Conservation (phyloP, 2,113 vertebrate species). For the Hemichromis elongatus region DNA sequence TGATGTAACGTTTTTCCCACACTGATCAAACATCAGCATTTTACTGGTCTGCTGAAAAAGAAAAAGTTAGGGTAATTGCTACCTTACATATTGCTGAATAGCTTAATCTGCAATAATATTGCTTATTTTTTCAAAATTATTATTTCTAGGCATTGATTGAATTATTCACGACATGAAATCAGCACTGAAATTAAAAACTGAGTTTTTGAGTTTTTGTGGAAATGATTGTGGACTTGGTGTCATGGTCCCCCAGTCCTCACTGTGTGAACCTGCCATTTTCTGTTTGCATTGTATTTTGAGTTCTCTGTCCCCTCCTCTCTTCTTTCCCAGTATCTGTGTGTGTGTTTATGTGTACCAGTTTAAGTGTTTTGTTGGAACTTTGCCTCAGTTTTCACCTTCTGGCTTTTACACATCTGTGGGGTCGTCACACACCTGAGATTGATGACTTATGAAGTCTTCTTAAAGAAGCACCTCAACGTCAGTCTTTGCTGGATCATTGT, state of each 20-base stretch:
- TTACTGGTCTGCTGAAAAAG: background rate
- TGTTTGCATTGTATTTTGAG: background rate
- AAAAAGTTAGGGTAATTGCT: background rate
- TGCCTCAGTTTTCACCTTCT: background rate
- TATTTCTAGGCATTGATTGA: background rate
- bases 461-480: background rate
- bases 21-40: background rate
- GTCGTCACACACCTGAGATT: background rate
- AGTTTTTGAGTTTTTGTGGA: background rate
- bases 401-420: background rate
- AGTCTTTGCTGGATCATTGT: background rate
- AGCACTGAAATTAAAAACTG: background rate
- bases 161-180: background rate
- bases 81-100: background rate
- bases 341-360: background rate
- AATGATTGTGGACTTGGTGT: background rate
- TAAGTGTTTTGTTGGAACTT: background rate
- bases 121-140: background rate
- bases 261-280: background rate
- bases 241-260: background rate
- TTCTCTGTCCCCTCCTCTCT: background rate
- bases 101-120: background rate
- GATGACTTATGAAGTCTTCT: background rate
- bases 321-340: fast-evolving
- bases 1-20: background rate